Base-by-base conservation (phyloP, 2,888 invertebrate species). In the Leptopterna dolabrata region DNA sequence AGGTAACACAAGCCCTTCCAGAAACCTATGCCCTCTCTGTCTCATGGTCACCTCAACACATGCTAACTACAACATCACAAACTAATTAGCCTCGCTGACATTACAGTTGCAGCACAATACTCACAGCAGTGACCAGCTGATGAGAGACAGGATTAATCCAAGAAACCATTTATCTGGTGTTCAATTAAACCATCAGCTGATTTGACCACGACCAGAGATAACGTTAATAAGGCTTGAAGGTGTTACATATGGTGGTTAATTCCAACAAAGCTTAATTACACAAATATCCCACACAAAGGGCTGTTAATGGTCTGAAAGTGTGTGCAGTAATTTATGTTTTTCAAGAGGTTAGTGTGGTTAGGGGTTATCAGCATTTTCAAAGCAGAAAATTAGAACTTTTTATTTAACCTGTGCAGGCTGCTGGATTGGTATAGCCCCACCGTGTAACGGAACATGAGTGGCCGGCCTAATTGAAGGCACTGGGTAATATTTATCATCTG, bases 371-470 rank as follows among this genome's bases (percentile, higher is more conserved):
- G 63, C 27, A 63, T 27, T 63, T 27, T 19, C 11, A n/a, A 24
- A 24, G 24, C 0, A 63, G 24, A 24, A 63, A 63, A 63, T 63
- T 63, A 63, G 63, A 9, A 47, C 24, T 24, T 29, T 55, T 51
- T 27, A 19, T 55, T 83, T 83, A 80, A 93, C 93, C 90, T 93
- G 93, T 41, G 93, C 93, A 30, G 93, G 93, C 88, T 94, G 93
- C 90, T 93, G 94, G 88, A 94, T 93, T 0, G 94, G 93, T 89
- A 94, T 93, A 9, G 93, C 91, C 80, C 93, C 93, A 43, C 93
- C 93, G 90, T 94, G 94, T 80, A 94, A 92, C 0, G 92, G 92
- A n/a, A 94, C 93, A 89, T 94, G 94, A 87, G 93, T 92, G 87
- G 93, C 92, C 0, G 93, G 93, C 82, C 94, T 91, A 43, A 92